These are phyloP conservation scores for Oxygymnocypris stewartii DNA, from an alignment of 2,113 vertebrate genomes.

Conservation along the genomic window DNA sequence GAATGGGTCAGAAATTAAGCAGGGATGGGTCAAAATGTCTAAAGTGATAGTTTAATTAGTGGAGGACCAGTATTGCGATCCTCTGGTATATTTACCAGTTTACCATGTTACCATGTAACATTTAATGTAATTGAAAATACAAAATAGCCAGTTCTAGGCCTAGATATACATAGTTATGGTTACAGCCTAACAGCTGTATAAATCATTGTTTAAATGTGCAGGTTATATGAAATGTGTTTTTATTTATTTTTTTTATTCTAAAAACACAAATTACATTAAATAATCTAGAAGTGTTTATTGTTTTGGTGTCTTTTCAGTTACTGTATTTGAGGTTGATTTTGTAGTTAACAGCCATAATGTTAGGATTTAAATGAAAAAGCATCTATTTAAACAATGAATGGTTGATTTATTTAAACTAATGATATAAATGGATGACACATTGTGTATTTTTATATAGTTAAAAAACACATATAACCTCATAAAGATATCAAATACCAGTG, in stretches of 20 bases:
- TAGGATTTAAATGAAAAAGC: background rate
- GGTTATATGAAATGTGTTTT: background rate
- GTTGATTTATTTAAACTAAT: background rate
- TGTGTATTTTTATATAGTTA: background rate
- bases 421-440: background rate
- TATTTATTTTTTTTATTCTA: background rate
- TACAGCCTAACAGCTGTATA: background rate
- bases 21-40: background rate
- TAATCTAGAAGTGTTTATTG: no score
- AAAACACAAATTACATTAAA: background rate
- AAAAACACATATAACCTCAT: background rate
- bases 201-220: background rate
- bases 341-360: background rate
- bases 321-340: no score
- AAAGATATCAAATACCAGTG: background rate
- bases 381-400: background rate
- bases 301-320: background rate
- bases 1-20: background rate
- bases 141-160: no score
- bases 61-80: background rate
- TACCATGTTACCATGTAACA: no score
- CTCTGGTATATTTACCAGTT: background rate
- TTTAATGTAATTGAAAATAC: no score
- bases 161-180: background rate
- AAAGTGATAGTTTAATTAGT: background rate